Conservation (phyloP, 2,888 invertebrate genomes). For the Brassicogethes aeneus region DNA sequence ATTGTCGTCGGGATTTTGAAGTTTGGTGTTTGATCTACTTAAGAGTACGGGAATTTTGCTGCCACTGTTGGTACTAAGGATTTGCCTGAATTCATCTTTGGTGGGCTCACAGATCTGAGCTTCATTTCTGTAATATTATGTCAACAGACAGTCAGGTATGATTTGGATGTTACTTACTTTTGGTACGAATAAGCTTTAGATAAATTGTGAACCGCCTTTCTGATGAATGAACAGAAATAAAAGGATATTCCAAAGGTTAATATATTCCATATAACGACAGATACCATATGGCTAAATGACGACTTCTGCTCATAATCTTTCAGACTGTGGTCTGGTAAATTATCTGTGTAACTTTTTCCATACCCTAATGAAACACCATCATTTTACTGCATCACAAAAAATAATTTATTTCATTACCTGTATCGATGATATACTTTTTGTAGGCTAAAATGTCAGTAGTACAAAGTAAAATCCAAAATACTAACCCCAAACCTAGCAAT, state of each 20-base stretch:
- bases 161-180: slow-evolving; percentile 11
- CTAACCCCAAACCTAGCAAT: slow-evolving; percentile 25
- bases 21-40: slow-evolving; percentile 1
- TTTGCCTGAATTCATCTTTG: not conserved
- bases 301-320: slow-evolving; percentile 3
- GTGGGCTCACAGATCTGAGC: not conserved
- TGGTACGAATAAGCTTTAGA: slow-evolving; percentile 13
- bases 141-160: not conserved
- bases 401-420: not conserved
- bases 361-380: no score
- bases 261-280: slow-evolving; percentile 21
- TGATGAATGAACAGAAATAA: slow-evolving; percentile 18
- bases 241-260: slow-evolving; percentile 21
- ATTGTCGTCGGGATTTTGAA: not conserved
- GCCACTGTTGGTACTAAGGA: slow-evolving; percentile 4
- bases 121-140: slow-evolving; percentile 3
- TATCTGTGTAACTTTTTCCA: no score
- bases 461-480: slow-evolving; percentile 29
- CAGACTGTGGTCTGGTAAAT: no score
- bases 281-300: slow-evolving; percentile 12
- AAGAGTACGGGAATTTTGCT: not conserved
- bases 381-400: no score
- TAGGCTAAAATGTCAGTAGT: slow-evolving; percentile 23
- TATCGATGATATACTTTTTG: not conserved
- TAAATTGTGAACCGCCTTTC: slow-evolving; percentile 12